Base-by-base conservation (phyloP, 2,797 vertebrate genomes). In the Phrynocephalus vlangalii region DNA sequence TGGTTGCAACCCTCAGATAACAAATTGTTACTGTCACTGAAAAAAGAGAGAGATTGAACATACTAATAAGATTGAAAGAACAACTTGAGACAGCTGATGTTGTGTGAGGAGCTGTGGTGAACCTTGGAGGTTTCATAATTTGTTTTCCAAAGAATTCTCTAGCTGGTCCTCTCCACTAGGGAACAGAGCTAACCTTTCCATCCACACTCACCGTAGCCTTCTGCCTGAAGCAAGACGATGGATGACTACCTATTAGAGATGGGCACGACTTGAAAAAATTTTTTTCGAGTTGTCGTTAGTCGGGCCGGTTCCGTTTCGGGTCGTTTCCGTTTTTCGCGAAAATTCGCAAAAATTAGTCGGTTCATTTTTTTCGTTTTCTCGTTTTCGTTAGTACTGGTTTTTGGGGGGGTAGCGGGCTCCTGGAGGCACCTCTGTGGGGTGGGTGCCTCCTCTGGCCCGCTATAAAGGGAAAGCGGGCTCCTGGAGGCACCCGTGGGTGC, bases 21-120 rank as follows among this genome's bases (percentile, higher is more conserved):
- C 8, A 75, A 68, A 84, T 44, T 10, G 33, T 38, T n/a, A 76
- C 60, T 6, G 0, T 85, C 90, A 92, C 89, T 60, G 9, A 67
- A 67, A 86, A 89, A 88, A 90, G 60, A 63, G 18, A 44, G 26
- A 72, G 0, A n/a, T 67, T 93, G 90, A 89, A 79, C 75, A 93
- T 5, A 89, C 87, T 87, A 92, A 56, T 84, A 92, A 86, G 87
- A 44, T 60, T 1, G 13, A 87, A 63, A 63, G 33, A 38, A 44
- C 20, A 20, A 48, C 7, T 16, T 44, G 20, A 75, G 73, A 38
- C 20, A 44, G 33, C 18, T 75, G 38, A 44, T 48, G 73, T 20
- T 75, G 20, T 10, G 73, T 33, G n/a, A 79, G 8, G 13, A 20
- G 60, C 16, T 18, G 38, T 75, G 33, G 30, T 73, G 16, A 30